phyloP scores from a whole-genome alignment of 2,113 vertebrate species.

The Vireo altiloquus region DNA sequence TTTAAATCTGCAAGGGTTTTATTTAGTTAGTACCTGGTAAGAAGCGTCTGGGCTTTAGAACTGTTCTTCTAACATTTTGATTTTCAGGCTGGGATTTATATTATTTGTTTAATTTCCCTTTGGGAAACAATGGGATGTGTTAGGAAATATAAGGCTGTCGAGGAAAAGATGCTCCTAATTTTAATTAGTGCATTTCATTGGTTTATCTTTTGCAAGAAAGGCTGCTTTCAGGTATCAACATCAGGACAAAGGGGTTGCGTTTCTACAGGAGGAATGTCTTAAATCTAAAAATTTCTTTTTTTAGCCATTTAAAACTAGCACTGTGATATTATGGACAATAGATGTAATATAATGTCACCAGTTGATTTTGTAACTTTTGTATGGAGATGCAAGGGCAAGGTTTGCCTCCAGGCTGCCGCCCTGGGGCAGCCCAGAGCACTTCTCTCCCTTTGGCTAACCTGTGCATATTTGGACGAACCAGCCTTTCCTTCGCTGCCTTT shows the following conservation, averaged over 20 bases:
- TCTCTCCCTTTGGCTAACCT: conserved; percentile 31
- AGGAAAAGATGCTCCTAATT: conserved; percentile 25
- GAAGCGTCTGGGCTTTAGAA: conserved; percentile 67
- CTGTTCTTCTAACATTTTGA: conserved; percentile 64
- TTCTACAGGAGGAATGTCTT: conserved; percentile 47
- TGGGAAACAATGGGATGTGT: conserved; percentile 9
- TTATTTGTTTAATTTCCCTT: conserved; percentile 47
- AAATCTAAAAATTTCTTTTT: conserved; percentile 58
- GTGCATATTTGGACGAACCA: conserved; percentile 34
- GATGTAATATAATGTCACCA: conserved; percentile 70
- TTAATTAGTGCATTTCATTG: conserved; percentile 41
- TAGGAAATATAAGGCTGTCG: background rate
- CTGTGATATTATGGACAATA: conserved; percentile 72
- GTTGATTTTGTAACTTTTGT: conserved; percentile 72
- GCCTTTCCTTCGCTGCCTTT: conserved; percentile 42
- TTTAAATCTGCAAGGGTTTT: conserved; percentile 60
- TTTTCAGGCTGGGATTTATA: conserved; percentile 65
- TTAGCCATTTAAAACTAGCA: conserved; percentile 71
- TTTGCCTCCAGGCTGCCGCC: conserved; percentile 10
- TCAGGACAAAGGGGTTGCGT: conserved; percentile 23
- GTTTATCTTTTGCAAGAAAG: conserved; percentile 39
- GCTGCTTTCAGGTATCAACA: conserved; percentile 32
- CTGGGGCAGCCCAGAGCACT: background rate
- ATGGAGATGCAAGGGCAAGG: conserved; percentile 43
- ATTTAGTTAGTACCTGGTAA: conserved; percentile 58